Evolutionary conservation across 2,888 invertebrate species (phyloP).

Genomic region (Dryobota labecula): DNA sequence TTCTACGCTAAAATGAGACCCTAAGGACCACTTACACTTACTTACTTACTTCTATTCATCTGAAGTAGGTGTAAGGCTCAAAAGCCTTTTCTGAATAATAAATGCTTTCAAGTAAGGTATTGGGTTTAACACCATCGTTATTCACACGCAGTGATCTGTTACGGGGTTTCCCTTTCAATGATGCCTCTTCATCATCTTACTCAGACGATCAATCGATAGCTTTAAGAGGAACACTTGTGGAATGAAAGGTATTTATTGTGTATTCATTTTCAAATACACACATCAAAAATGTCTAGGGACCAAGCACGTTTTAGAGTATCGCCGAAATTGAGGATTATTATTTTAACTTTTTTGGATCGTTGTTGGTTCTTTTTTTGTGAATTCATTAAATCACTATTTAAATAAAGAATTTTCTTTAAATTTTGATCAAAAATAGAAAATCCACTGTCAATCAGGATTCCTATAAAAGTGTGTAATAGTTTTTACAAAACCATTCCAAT

Average conservation of each 20-base stretch:
- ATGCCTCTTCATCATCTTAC: background rate
- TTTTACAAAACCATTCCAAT: too few relatives aligned
- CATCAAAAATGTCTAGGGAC: too few relatives aligned
- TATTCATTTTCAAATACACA: too few relatives aligned
- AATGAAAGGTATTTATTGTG: background rate
- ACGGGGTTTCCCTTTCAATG: constrained; percentile 23
- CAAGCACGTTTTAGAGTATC: too few relatives aligned
- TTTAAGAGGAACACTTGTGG: background rate
- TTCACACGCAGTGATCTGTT: constrained; percentile 16
- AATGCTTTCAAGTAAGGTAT: constrained; percentile 13
- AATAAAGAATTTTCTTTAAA: too few relatives aligned
- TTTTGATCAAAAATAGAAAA: too few relatives aligned
- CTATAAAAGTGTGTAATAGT: too few relatives aligned
- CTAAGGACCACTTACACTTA: background rate
- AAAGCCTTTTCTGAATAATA: constrained; percentile 1
- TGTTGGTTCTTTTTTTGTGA: too few relatives aligned
- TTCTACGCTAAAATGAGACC: background rate
- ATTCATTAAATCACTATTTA: too few relatives aligned
- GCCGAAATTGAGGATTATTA: too few relatives aligned
- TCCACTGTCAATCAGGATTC: too few relatives aligned
- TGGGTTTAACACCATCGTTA: constrained; percentile 6
- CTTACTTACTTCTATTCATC: background rate
- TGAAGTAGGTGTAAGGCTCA: background rate
- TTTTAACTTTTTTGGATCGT: too few relatives aligned
- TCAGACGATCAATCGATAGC: constrained; percentile 24